Base-by-base conservation (phyloP, 2,797 vertebrate species). In the Taenioides sp. region DNA sequence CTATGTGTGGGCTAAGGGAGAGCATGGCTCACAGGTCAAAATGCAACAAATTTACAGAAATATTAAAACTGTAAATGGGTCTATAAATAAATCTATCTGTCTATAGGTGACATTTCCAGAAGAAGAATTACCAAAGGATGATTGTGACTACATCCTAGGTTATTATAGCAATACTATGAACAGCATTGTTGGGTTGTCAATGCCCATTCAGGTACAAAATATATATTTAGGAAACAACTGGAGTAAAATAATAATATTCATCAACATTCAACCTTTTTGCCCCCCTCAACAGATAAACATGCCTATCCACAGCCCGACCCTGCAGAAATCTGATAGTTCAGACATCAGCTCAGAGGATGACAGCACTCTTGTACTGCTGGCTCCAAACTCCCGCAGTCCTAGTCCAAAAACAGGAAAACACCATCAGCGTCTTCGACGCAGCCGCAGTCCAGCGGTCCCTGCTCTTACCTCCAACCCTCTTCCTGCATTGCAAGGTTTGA, bases 1-100 rank as follows among this genome's bases (percentile, higher is more conserved):
- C 0, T 98, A 98, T 0, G 92, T 98, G 20, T 97, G 96, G 97
- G 96, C 96, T 81, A 98, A 99, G 16, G 91, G 92, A n/a, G 96
- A 98, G 2, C 87, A 94, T 60, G 71, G 76, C 40, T 87, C 83
- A 52, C 95, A 93, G 84, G 80, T 93, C 73, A 27, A 64, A 2
- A 55, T 6, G 64, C 17, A 2, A 67, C 16, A 27, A 23, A 65
- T 31, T 20, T 25, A 11, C 12, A 27, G 7, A 65, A 17, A 50
- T 50, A 52, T 27, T 27, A 28, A 17, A 22, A 49, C 17, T 49
- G 17, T 14, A 37, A 62, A 49, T 50, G 22, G 72, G 40, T 49
- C 66, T 49, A 25, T 27, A 17, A 3, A 20, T 75, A 0, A 71
- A 60, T 20, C 7, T 22, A 17, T 68, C 12, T 57, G 20, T 4